phyloP scores from a whole-genome alignment of 2,888 invertebrate genomes.

The Cabera pusaria region DNA sequence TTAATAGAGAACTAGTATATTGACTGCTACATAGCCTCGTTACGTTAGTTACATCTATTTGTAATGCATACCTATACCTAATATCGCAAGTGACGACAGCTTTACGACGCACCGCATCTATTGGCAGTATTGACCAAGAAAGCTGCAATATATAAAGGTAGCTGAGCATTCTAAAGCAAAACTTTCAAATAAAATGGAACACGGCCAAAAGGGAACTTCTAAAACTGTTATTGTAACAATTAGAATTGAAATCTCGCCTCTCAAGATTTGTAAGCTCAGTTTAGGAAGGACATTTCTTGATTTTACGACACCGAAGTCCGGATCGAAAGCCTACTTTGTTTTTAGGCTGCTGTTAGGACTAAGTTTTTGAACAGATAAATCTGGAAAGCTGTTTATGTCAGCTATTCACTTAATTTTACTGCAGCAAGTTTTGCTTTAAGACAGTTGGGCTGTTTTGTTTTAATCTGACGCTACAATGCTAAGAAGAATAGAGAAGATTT shows the following conservation, averaged over 20 bases:
- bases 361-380: conserved; percentile 15
- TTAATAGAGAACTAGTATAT: too few relatives aligned
- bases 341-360: conserved; percentile 5
- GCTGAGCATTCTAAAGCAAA: conserved; percentile 25
- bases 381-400: neutral
- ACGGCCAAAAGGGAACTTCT: conserved; percentile 25
- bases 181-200: conserved; percentile 33
- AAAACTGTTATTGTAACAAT: conserved; percentile 34
- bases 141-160: conserved; percentile 7
- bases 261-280: conserved; percentile 32
- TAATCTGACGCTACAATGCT: too few relatives aligned
- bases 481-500: too few relatives aligned
- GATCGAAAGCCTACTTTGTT: conserved; percentile 11
- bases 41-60: too few relatives aligned
- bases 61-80: too few relatives aligned
- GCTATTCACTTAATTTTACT: too few relatives aligned
- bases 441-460: too few relatives aligned
- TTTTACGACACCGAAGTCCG: conserved; percentile 20
- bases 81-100: neutral
- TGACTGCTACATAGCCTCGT: too few relatives aligned
- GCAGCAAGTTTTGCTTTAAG: too few relatives aligned
- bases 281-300: conserved; percentile 29
- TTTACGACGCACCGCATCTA: conserved; percentile 4
- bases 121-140: conserved; percentile 8
- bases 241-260: conserved; percentile 30